Evolutionary conservation across 2,113 vertebrate species (phyloP).

Genomic region (Prunella fulvescens): DNA sequence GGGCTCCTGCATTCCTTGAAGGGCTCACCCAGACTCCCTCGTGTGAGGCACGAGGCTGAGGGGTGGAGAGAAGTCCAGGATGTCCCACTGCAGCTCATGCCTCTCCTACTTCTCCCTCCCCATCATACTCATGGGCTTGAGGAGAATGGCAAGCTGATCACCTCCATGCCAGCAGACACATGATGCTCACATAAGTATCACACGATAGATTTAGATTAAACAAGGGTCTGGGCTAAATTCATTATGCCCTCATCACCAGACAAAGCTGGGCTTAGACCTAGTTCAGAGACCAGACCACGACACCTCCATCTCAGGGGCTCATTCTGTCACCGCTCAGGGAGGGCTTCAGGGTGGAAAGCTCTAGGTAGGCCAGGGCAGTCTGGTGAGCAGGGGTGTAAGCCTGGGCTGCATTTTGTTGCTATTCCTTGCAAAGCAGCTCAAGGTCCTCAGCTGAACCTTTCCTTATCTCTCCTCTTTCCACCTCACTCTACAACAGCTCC

Average conservation of each 20-base stretch:
- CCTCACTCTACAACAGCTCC: not conserved
- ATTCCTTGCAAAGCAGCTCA: not conserved
- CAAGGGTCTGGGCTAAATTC: not conserved
- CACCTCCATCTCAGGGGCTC: accelerated
- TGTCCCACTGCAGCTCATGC: not conserved
- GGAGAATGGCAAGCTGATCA: not conserved
- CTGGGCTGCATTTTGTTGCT: not conserved
- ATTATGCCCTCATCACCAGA: not conserved
- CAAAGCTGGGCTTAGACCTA: not conserved
- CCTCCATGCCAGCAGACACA: not conserved
- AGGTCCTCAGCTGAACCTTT: not conserved
- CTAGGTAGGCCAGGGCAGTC: not conserved
- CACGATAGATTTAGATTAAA: not conserved
- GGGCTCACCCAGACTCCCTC: not conserved
- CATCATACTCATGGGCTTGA: accelerated
- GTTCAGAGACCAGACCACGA: not conserved
- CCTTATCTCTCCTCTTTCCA: not conserved
- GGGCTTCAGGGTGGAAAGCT: not conserved
- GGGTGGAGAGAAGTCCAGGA: not conserved
- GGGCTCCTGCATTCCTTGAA: accelerated
- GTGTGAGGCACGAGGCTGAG: accelerated
- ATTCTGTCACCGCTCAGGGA: not conserved
- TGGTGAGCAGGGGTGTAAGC: not conserved
- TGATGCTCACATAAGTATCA: not conserved
- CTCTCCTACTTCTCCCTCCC: not conserved